These are phyloP conservation scores for Dryoscopus gambensis DNA, from an alignment of 2,113 vertebrate species.

Conservation along the genomic window DNA sequence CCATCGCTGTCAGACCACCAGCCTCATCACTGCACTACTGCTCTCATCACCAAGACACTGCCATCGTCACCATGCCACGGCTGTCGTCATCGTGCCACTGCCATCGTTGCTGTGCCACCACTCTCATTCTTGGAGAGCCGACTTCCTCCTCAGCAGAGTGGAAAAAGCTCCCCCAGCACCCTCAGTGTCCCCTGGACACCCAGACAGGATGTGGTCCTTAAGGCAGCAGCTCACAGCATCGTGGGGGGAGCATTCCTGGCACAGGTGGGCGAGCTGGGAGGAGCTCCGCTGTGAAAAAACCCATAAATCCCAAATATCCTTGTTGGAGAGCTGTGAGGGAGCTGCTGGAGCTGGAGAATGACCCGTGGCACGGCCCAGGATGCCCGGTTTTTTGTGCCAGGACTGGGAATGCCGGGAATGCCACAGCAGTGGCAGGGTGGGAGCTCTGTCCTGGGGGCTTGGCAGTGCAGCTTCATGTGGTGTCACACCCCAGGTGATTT, in stretches of 20 bases:
- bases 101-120: fast-evolving
- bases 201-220: fast-evolving
- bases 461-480: not conserved
- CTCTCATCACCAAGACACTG: fast-evolving
- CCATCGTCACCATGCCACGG: fast-evolving
- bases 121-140: not conserved
- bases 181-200: not conserved
- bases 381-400: not conserved
- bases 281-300: not conserved
- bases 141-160: not conserved
- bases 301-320: not conserved
- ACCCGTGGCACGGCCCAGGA: not conserved
- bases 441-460: not conserved
- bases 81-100: fast-evolving
- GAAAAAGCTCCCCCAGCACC: not conserved
- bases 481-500: fast-evolving
- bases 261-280: fast-evolving
- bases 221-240: not conserved
- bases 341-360: not conserved
- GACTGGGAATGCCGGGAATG: not conserved
- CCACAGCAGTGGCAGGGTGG: fast-evolving
- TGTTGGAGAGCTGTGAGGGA: not conserved
- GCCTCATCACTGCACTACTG: fast-evolving
- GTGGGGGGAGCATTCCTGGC: not conserved
- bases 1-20: no score